These are phyloP conservation scores for Platerodrilus igneus DNA, from an alignment of 2,888 invertebrate species.

Conservation along the genomic window DNA sequence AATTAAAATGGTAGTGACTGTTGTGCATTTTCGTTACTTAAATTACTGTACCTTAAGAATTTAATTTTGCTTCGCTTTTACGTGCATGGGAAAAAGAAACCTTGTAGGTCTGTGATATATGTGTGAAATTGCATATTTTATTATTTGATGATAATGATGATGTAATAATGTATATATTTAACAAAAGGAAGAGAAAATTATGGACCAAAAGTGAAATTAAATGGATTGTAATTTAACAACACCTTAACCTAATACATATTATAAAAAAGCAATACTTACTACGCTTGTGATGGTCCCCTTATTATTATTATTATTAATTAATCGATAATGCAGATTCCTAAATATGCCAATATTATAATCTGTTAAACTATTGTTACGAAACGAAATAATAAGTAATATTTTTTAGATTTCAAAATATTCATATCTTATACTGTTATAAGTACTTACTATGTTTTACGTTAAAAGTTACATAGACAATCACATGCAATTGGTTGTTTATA, in stretches of 20 bases:
- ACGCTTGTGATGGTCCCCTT: conserved; percentile 45
- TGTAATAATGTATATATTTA: conserved; percentile 31
- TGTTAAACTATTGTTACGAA: conserved; percentile 22
- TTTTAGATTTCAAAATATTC: conserved; percentile 18
- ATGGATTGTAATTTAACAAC: conserved; percentile 31
- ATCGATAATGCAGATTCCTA: conserved; percentile 26
- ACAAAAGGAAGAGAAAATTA: conserved; percentile 39
- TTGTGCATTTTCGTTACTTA: conserved; percentile 15
- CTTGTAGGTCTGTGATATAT: conserved; percentile 51
- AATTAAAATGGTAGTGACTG: conserved; percentile 13
- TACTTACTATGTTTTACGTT: too few species aligned
- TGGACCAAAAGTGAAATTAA: conserved; percentile 49
- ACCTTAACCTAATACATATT: conserved; percentile 19
- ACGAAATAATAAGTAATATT: conserved; percentile 18
- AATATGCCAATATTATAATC: conserved; percentile 22
- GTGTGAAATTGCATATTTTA: conserved; percentile 41
- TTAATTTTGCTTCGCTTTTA: conserved; percentile 17
- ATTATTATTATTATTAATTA: conserved; percentile 37
- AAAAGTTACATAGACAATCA: too few species aligned
- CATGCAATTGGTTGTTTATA: too few species aligned
- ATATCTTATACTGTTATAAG: conserved; percentile 16
- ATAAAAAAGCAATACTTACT: conserved; percentile 45
- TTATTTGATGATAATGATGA: conserved; percentile 31
- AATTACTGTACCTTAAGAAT: conserved; percentile 21
- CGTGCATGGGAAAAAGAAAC: conserved; percentile 21